phyloP scores from a whole-genome alignment of 2,888 invertebrate genomes.

The Cremastinae sp. region DNA sequence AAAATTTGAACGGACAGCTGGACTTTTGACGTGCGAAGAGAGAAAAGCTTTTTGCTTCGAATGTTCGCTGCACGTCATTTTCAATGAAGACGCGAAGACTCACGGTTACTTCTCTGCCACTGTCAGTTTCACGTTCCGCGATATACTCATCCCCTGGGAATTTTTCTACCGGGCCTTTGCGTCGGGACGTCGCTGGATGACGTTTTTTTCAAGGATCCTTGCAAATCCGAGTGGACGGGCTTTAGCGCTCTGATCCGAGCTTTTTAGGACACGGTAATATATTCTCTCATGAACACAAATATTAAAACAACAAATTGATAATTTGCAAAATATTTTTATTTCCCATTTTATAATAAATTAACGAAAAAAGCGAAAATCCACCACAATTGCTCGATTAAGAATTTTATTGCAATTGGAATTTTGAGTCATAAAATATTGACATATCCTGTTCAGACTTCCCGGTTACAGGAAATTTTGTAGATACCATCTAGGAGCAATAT shows the following conservation, averaged over 20 bases:
- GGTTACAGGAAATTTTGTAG: constrained; percentile 7
- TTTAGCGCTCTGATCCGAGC: constrained; percentile 47
- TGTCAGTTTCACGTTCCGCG: constrained; percentile 76
- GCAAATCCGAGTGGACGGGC: constrained; percentile 71
- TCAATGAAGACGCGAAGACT: constrained; percentile 73
- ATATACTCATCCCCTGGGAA: constrained; percentile 74
- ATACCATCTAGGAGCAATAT: constrained; percentile 33
- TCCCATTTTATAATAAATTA: background rate
- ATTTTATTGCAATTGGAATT: too few species aligned
- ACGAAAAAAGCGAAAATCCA: too few species aligned
- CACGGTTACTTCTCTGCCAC: constrained; percentile 71
- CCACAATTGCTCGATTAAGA: too few species aligned
- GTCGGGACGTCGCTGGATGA: constrained; percentile 63
- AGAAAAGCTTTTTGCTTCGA: constrained; percentile 55
- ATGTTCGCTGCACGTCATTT: constrained; percentile 70
- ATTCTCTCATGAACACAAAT: constrained; percentile 21
- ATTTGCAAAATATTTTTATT: background rate
- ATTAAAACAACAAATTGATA: background rate
- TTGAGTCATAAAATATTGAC: too few species aligned
- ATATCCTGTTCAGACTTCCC: background rate
- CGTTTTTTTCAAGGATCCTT: constrained; percentile 62
- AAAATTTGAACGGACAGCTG: constrained; percentile 68
- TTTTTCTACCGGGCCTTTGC: constrained; percentile 63
- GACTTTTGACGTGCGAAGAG: constrained; percentile 58
- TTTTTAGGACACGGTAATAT: constrained; percentile 50